Evolutionary conservation across 1,140 invertebrate genomes (phyloP).

Genomic region (Gonioctena quinquepunctata): DNA sequence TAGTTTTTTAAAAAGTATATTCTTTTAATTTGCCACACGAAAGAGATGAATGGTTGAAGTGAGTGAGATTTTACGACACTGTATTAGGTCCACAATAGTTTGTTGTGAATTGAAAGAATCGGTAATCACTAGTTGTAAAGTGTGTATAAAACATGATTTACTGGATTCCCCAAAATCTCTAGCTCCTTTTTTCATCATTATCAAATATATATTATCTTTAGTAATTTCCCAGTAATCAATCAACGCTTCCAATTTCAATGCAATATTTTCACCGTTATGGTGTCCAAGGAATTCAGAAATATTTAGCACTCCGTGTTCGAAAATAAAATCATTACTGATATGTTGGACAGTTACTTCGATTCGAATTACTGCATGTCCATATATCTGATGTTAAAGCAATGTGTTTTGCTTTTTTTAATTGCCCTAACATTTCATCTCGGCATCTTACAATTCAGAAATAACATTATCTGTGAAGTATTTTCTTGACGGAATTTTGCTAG

Average conservation of each 20-base stretch:
- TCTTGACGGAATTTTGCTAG: not conserved
- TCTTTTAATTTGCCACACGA: slow-evolving; percentile 10
- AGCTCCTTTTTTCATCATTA: not conserved
- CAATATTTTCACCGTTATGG: slow-evolving; percentile 2
- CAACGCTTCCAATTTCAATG: not conserved
- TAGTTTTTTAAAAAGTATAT: slow-evolving; percentile 4
- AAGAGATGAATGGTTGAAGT: slow-evolving; percentile 18
- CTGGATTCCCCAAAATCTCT: not conserved
- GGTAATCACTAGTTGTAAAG: slow-evolving; percentile 3
- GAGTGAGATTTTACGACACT: slow-evolving; percentile 8
- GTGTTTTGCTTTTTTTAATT: not conserved
- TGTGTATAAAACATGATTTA: slow-evolving; percentile 16
- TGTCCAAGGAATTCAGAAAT: not conserved
- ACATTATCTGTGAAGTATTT: not conserved
- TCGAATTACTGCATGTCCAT: not conserved
- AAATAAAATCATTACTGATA: not conserved
- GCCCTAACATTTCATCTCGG: not conserved
- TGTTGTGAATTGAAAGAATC: not conserved
- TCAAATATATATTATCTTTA: not conserved
- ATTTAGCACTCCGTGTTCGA: not conserved
- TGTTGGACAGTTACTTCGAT: not conserved
- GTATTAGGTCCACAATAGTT: slow-evolving; percentile 1
- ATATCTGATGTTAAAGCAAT: not conserved
- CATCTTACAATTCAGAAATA: not conserved
- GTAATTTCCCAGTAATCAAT: not conserved